Percentiles rank a stretch among this genome's conserved stretches.
Evolutionary conservation across 2,113 vertebrate genomes (phyloP).

Genomic region (Vicugna pacos): DNA sequence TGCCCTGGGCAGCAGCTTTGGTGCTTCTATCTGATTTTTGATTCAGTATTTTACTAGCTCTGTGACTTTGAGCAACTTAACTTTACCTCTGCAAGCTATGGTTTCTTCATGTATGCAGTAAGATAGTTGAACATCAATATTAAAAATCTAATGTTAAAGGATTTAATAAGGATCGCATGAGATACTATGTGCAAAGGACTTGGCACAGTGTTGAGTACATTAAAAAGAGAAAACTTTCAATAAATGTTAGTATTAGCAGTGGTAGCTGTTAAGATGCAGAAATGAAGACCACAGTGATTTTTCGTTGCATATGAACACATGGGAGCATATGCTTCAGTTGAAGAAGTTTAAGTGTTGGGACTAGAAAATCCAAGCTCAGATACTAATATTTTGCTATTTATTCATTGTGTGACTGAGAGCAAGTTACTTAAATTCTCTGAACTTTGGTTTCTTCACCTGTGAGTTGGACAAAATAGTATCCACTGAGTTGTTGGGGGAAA

Average conservation of each 20-base stretch:
- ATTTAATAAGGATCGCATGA: background rate
- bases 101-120: background rate
- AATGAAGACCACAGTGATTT: background rate
- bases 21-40: background rate
- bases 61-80: background rate
- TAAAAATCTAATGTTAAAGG: background rate
- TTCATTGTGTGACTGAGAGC: background rate
- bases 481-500: background rate
- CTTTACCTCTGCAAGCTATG: background rate
- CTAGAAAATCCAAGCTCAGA: background rate
- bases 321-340: background rate
- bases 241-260: background rate
- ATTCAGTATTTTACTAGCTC: background rate
- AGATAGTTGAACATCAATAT: background rate
- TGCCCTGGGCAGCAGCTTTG: background rate
- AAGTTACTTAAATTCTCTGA: background rate
- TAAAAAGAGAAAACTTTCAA: background rate
- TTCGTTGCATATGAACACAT: background rate
- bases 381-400: background rate
- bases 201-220: background rate
- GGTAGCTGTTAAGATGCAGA: background rate
- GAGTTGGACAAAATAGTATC: background rate
- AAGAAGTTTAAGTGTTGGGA: background rate
- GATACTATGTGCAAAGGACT: background rate
- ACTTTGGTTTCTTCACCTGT: background rate